Evolutionary conservation across 2,113 vertebrate genomes (phyloP), one percentile per base, ranked within the genome.

Genomic region (Neofelis nebulosa): DNA sequence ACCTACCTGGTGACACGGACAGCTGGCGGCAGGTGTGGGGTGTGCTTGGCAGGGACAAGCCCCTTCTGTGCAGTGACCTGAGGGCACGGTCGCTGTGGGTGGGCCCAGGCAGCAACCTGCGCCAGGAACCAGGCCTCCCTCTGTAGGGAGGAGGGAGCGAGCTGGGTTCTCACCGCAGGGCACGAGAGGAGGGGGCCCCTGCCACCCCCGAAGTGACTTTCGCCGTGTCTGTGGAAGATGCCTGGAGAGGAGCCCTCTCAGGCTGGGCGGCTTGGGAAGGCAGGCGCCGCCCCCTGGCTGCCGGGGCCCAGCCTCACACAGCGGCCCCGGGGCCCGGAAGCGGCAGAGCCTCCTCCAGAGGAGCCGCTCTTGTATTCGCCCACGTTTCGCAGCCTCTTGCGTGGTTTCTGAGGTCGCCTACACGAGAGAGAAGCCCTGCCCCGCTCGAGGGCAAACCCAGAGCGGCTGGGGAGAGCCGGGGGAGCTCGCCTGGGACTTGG

Each of bases 71-170:
- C 38, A 25, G 65, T 11, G 50, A 41, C 74, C 88, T 15, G 10
- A 41, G 48, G 21, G 33, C 19, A 2, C 0, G 5, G 78, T 21
- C 0, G 16, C 4, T 15, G 19, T 27, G 31, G 15, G n/a, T 10
- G 16, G 41, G 25, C 31, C 7, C 5, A 9, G 7, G 21, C 36
- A 11, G 41, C 15, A 41, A 45, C 36, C 55, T 29, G 86, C 29
- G 18, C 69, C 14, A 0, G 1, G 27, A 23, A 6, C 31, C 19
- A 5, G 2, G 33, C 31, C 61, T 31, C 66, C 31, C 33, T 45
- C 73, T 21, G 15, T 7, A 16, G 71, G 61, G 63, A 33, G n/a
- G 8, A 4, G 7, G n/a, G 8, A 4, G 7, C 4, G 4, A 41
- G 66, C 83, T 19, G 10, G 76, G 18, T 33, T 76, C 57, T 94